phyloP scores from a whole-genome alignment of 2,113 vertebrate species.

The Symphodus melops region DNA sequence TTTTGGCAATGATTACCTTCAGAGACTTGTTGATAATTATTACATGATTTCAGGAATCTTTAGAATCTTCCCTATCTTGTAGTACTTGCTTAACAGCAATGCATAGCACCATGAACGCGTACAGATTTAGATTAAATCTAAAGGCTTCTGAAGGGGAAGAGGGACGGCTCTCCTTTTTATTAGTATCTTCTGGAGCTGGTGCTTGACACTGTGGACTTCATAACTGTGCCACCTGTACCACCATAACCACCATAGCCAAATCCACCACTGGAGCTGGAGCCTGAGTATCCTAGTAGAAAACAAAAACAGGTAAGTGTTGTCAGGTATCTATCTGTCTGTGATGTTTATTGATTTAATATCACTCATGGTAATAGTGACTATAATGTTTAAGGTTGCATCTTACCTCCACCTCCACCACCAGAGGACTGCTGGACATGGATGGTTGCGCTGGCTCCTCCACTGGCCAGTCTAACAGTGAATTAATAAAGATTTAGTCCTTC shows the following conservation, averaged over 20 bases:
- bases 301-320: conserved; percentile 3
- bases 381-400: conserved; percentile 14
- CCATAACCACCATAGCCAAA: conserved; percentile 34
- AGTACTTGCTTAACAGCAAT: conserved; percentile 23
- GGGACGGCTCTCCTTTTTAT: conserved; percentile 69
- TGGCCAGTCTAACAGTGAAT: conserved; percentile 64
- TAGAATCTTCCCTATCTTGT: conserved; percentile 14
- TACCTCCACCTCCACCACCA: too few species aligned
- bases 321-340: background rate
- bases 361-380: background rate
- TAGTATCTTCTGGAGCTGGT: background rate
- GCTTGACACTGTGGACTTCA: background rate
- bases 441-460: conserved; percentile 62
- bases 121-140: conserved; percentile 39
- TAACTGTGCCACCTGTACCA: background rate
- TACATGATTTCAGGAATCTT: conserved; percentile 30
- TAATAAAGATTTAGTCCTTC: conserved; percentile 15
- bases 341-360: background rate
- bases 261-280: conserved; percentile 12
- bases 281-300: conserved; percentile 48
- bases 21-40: conserved; percentile 41
- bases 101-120: conserved; percentile 61
- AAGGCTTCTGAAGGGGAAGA: conserved; percentile 59
- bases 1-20: conserved; percentile 54
- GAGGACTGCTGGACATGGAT: conserved; percentile 81